Evolutionary conservation across 2,797 vertebrate genomes (phyloP), one percentile per base, ranked within the genome.

Genomic region (Lycodopsis pacificus): DNA sequence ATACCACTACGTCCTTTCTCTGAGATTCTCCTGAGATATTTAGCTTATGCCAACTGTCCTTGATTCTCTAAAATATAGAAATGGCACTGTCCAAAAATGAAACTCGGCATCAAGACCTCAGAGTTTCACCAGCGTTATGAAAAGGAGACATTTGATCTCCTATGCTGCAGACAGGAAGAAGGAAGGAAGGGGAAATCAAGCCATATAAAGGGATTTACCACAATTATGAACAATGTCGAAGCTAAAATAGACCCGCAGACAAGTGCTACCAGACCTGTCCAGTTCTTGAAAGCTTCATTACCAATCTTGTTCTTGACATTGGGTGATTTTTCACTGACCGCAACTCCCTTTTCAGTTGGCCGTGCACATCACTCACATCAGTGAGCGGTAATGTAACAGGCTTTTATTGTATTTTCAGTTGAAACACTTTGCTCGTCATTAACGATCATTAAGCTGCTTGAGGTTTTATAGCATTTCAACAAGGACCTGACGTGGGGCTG

Each of bases 371-470:
- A 48, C 69, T 61, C 51, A 48, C 77, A 53, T 30, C 51, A 74
- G 66, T 0, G 13, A 75, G 48, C 66, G 44, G 51, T 63, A 73
- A 66, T 65, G 73, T 70, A 84, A 76, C 20, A 68, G 38, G 49
- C 74, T 64, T 62, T 81, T 71, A 65, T 69, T 76, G 30, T 54
- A 36, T 80, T 88, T 83, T 74, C 48, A 74, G n/a, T 66, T 32
- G 25, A 86, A 57, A 78, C 48, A 40, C 73, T 76, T 82, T 71
- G 15, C 1, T 19, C 4, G 61, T 80, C 72, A 80, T 86, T 87
- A 83, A 63, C 30, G 49, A 51, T 84, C 51, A 84, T 84, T 86
- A 80, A 84, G 84, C 76, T 81, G 67, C 54, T 86, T 79, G 66
- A 57, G 42, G 64, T 79, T 89, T 78, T 71, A 59, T 51, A 82